Evolutionary conservation across 2,797 vertebrate species (phyloP).

Genomic region (Poeciliopsis paucimaculata): DNA sequence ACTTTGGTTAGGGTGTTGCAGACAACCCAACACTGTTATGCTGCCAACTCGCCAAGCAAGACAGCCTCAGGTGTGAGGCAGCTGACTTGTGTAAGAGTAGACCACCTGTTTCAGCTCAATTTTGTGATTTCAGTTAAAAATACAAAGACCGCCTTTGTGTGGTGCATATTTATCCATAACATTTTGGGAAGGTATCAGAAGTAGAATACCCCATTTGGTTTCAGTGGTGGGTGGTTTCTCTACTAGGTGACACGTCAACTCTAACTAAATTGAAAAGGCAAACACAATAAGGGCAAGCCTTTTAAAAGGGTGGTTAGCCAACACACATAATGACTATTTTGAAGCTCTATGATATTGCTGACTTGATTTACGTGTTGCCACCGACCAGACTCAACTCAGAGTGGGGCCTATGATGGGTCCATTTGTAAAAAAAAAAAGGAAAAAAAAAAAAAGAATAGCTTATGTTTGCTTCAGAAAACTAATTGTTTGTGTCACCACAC

Average conservation of each 20-base stretch:
- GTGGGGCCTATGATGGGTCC: neutral
- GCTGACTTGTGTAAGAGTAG: neutral
- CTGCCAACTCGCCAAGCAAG: neutral
- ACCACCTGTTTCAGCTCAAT: neutral
- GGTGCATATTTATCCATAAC: neutral
- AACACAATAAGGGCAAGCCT: neutral
- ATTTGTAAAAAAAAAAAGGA: neutral
- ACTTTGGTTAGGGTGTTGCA: neutral
- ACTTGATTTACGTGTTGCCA: neutral
- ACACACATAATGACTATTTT: neutral
- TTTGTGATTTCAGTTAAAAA: neutral
- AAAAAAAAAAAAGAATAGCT: neutral
- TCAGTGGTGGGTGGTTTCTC: neutral
- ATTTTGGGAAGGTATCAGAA: neutral
- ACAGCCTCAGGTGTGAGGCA: too few relatives aligned
- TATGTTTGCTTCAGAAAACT: neutral
- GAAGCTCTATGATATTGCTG: neutral
- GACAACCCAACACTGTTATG: neutral
- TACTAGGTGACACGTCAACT: neutral
- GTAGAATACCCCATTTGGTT: neutral
- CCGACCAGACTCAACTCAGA: neutral
- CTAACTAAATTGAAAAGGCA: neutral
- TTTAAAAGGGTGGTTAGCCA: neutral
- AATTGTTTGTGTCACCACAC: neutral
- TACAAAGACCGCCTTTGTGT: neutral